Evolutionary conservation across 1,140 invertebrate species (phyloP).

Genomic region (Saxidomus purpurata): DNA sequence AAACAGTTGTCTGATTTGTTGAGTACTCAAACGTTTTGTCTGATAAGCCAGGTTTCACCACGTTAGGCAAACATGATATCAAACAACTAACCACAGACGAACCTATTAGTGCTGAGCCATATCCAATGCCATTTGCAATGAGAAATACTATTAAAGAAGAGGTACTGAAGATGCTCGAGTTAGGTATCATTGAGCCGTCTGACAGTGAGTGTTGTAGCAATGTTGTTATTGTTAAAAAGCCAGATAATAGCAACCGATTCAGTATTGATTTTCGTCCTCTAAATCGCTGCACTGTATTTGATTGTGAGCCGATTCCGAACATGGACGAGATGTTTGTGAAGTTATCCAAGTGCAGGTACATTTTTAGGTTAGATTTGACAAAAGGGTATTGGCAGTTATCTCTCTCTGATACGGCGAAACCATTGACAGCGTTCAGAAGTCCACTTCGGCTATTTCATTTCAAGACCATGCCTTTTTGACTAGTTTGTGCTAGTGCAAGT

Average conservation of each 20-base stretch:
- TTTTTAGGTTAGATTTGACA: slow-evolving; percentile 51
- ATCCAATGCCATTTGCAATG: slow-evolving; percentile 46
- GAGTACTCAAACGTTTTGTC: slow-evolving; percentile 30
- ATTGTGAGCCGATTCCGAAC: slow-evolving; percentile 58
- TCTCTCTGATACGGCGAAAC: neutral
- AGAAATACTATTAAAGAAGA: neutral
- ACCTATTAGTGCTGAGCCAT: slow-evolving; percentile 54
- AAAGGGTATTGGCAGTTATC: slow-evolving; percentile 69
- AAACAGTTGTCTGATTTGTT: neutral
- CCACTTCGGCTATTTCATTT: neutral
- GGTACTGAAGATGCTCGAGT: slow-evolving; percentile 14
- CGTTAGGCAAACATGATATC: slow-evolving; percentile 16
- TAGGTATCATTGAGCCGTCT: slow-evolving; percentile 38
- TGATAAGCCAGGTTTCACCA: slow-evolving; percentile 46
- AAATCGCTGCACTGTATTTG: slow-evolving; percentile 65
- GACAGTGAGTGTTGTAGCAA: neutral
- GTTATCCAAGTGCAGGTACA: slow-evolving; percentile 22
- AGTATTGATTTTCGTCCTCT: slow-evolving; percentile 73
- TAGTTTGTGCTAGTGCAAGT: slow-evolving; percentile 47
- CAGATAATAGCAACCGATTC: slow-evolving; percentile 85
- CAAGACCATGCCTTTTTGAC: slow-evolving; percentile 48
- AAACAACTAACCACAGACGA: slow-evolving; percentile 45
- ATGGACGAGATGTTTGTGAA: slow-evolving; percentile 67
- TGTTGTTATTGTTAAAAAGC: slow-evolving; percentile 78
- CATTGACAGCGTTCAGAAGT: slow-evolving; percentile 41